Base-by-base conservation (phyloP, 2,113 vertebrate genomes). In the Centropus bengalensis region DNA sequence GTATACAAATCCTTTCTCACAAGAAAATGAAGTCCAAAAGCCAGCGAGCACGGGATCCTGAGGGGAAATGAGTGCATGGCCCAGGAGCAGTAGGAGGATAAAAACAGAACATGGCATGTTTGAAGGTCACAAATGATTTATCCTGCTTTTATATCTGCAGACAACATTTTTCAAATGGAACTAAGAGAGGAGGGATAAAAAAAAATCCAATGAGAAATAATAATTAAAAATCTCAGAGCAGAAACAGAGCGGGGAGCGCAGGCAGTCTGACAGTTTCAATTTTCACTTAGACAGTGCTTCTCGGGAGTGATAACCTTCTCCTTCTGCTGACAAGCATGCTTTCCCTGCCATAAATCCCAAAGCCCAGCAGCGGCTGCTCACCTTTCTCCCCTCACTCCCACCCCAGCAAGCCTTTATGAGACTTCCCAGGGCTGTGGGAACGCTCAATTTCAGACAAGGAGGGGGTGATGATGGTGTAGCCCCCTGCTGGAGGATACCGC, bases 181-280 rank as follows among this genome's bases (percentile, higher is more conserved):
- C 62, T 55, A 91, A 73, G 80, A 88, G 76, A 73, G 78, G 70
- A 63, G 51, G 74, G 23, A 73, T 76, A 64, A 55, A 88, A 83
- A 83, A 86, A 86, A 87, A 79, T 67, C 42, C 52, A 40, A 4
- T 26, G 45, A 86, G 62, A 82, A 91, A 88, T 73, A 80, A 89
- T 80, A 92, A 91, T 86, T 88, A 49, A 82, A 69, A 76, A 62
- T 74, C 51, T 14, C 51, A 77, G 54, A 74, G 80, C 93, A 84
- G 94, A 95, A 94, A 76, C 82, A 73, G 91, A 97, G 94, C 89
- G 70, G 95, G 55, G 70, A 95, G 95, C 74, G 80, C 84, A 94
- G 87, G 85, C 79, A 82, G 88, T 38, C 93, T 97, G 97, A 97
- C 96, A 98, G 97, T 89, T 96, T 96, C 97, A 97, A 97, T 97